A percentile compares a stretch with the other conserved stretches of the same genome.
Evolutionary conservation across 2,888 invertebrate species (phyloP).

Genomic region (Amaurobius ferox): DNA sequence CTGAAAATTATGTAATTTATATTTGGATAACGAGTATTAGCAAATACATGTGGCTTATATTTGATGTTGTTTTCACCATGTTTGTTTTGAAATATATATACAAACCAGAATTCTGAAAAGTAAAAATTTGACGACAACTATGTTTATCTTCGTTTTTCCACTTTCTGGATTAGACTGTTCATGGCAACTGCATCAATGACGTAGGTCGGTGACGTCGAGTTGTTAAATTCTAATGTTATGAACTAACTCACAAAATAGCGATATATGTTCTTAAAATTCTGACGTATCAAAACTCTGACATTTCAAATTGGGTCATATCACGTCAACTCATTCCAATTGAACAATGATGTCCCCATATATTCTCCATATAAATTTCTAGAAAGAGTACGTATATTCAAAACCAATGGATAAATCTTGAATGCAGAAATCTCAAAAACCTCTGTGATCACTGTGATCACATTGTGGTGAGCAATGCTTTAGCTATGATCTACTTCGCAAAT

Average conservation of each 20-base stretch:
- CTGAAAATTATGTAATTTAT: no score
- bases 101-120: not conserved
- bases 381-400: no score
- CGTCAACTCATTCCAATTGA: no score
- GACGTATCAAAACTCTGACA: no score
- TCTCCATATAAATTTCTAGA: no score
- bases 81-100: not conserved
- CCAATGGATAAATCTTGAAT: no score
- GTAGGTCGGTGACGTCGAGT: not conserved
- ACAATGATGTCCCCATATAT: no score
- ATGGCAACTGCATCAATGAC: conserved; percentile 42
- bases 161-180: conserved; percentile 46
- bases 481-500: conserved; percentile 94
- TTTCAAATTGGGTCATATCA: no score
- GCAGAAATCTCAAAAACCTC: conserved; percentile 75
- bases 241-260: no score
- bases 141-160: not conserved
- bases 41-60: conserved; percentile 44
- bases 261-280: no score
- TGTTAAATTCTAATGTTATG: not conserved
- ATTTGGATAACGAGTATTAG: no score
- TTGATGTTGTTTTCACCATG: conserved; percentile 19
- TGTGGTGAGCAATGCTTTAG: conserved; percentile 75
- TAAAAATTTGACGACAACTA: not conserved
- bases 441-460: conserved; percentile 77